Conservation (phyloP, 1,140 invertebrate genomes). For the Carposina sasakii region DNA sequence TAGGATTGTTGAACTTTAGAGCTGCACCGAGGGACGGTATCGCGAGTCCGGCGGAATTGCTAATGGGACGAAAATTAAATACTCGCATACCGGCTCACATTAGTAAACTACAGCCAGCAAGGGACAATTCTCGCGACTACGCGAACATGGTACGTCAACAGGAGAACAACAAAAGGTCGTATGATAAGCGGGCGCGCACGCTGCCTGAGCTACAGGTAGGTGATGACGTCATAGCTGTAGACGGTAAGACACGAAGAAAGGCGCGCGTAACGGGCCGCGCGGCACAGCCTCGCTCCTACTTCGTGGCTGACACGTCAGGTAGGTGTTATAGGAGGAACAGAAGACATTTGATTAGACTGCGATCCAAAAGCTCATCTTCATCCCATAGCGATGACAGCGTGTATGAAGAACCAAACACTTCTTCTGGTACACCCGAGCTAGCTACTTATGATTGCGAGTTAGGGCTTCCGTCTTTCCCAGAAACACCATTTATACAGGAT, state of each 20-base stretch:
- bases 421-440: no score
- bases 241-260: no score
- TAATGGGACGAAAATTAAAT: constrained; percentile 7
- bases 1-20: constrained; percentile 10
- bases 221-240: background rate
- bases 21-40: constrained; percentile 6
- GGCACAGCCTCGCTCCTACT: background rate
- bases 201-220: background rate
- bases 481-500: no score
- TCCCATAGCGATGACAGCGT: no score
- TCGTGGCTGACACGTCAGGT: background rate
- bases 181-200: background rate
- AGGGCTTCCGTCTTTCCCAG: no score
- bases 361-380: no score
- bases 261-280: background rate
- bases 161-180: background rate
- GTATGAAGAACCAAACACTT: no score
- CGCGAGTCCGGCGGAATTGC: background rate
- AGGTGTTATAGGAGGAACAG: background rate
- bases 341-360: background rate
- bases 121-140: background rate
- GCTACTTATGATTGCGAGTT: no score
- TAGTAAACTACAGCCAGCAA: background rate
- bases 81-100: background rate
- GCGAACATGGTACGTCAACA: background rate